Percentiles rank a stretch among this genome's conserved stretches.
Evolutionary conservation across 2,888 invertebrate species (phyloP).

Genomic region (Timema podura): DNA sequence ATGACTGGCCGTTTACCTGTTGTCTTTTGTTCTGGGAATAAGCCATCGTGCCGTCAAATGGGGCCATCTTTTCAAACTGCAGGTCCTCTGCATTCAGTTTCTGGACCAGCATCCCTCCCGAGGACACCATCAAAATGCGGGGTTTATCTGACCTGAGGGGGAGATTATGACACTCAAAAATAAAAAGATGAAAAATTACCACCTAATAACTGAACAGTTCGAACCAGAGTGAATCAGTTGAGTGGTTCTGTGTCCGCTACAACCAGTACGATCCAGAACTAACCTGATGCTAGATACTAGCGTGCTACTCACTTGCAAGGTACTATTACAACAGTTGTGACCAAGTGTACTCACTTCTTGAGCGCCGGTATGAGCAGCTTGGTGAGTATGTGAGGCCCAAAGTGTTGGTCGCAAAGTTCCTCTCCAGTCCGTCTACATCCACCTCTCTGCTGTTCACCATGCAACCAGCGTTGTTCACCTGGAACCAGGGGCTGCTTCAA

Average conservation of each 20-base stretch:
- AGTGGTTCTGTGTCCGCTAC: too few relatives aligned
- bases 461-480: constrained; percentile 50
- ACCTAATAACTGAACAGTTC: not conserved
- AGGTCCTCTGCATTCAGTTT: constrained; percentile 45
- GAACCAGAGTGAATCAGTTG: too few relatives aligned
- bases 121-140: constrained; percentile 45
- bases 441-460: constrained; percentile 44
- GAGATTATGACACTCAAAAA: too few relatives aligned
- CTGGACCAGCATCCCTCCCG: constrained; percentile 48
- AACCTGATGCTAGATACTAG: too few relatives aligned
- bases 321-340: too few relatives aligned
- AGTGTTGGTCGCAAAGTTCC: constrained; percentile 49
- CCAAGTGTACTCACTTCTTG: constrained; percentile 35
- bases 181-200: not conserved
- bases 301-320: too few relatives aligned
- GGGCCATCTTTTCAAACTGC: constrained; percentile 44
- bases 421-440: constrained; percentile 44
- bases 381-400: constrained; percentile 45
- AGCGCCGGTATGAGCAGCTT: constrained; percentile 42
- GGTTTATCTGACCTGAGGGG: constrained; percentile 38
- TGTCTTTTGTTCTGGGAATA: constrained; percentile 50
- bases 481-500: not conserved
- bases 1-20: constrained; percentile 35
- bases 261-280: too few relatives aligned
- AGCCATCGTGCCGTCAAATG: constrained; percentile 47